Evolutionary conservation across 35 echinoderm and acorn worm species (phyloP), one percentile per base, ranked within the genome.

Genomic region (Chiridota heheva): DNA sequence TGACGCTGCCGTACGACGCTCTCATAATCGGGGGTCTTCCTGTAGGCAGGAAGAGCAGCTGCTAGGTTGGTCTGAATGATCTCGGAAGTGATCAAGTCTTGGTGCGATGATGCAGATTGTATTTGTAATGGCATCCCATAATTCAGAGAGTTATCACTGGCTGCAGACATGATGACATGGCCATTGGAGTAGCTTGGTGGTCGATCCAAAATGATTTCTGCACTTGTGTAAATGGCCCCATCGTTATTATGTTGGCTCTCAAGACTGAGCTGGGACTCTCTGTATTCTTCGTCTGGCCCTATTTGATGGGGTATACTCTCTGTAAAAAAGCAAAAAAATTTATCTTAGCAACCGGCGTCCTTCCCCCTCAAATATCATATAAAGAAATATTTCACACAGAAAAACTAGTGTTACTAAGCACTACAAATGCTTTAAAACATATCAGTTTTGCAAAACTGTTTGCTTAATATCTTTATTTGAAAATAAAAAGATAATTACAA

Each of bases 1-100:
- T 75, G 81, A 60, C 81, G 76, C 2, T 65, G 89, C 55, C 91
- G 95, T 27, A 98, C 72, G 15, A 82, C 65, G 1, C 89, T 61
- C 42, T 98, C 86, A 61, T 98, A 98, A 49, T 98, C 95, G 0
- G 95, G 95, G 26, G 78, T 91, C 24, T 77, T 72, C 77, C 95
- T 26, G 42, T 98, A 98, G 2, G 72, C 88, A 2, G 95, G 95
- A 42, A 98, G 55, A 20, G 69, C 63, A 5, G 89, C 44, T 36
- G 62, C 58, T 30, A 92, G 32, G 25, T 91, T 62, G 29, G 79
- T 65, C 57, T 73, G 70, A 17, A 91, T 70, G 17, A 86, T 79
- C 58, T 98, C 95, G 57, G 83, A 91, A 41, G 81, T 89, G 13
- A 89, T 66, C 15, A 98, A 67, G 60, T 89, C 92, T 16, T 81